Evolutionary conservation across 1,140 invertebrate genomes (phyloP).

Genomic region (Pinna nobilis): DNA sequence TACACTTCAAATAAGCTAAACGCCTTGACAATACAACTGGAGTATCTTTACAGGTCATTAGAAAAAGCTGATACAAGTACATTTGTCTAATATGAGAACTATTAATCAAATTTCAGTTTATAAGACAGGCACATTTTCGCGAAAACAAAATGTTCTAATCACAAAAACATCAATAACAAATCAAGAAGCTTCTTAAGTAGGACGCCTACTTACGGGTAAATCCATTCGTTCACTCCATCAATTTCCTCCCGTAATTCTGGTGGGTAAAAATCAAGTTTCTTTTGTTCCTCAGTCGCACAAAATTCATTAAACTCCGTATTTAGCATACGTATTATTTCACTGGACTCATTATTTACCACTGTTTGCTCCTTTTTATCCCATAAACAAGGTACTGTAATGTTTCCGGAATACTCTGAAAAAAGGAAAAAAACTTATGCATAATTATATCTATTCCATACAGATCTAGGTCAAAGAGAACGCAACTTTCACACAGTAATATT

Average conservation of each 20-base stretch:
- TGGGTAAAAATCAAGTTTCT: slow-evolving; percentile 68
- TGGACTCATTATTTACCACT: slow-evolving; percentile 71
- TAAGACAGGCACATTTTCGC: not conserved
- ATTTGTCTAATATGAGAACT: not conserved
- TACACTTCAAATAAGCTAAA: no score
- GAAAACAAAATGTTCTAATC: not conserved
- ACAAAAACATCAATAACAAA: no score
- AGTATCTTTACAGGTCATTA: no score
- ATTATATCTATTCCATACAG: not conserved
- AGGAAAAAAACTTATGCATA: not conserved
- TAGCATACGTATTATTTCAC: slow-evolving; percentile 72
- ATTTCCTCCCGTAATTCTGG: slow-evolving; percentile 54
- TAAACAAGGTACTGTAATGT: slow-evolving; percentile 64
- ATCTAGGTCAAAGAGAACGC: not conserved
- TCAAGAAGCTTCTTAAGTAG: no score
- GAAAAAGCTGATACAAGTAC: no score
- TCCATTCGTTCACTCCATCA: slow-evolving; percentile 66
- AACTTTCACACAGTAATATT: not conserved
- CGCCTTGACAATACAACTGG: no score
- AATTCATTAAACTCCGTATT: slow-evolving; percentile 70
- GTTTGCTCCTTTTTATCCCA: slow-evolving; percentile 68
- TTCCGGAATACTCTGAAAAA: slow-evolving; percentile 57
- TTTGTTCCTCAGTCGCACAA: slow-evolving; percentile 63
- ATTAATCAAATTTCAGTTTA: not conserved
- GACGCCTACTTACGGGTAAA: slow-evolving; percentile 63